Conservation (phyloP, 2,113 vertebrate genomes). For the Macroglossus sobrinus region DNA sequence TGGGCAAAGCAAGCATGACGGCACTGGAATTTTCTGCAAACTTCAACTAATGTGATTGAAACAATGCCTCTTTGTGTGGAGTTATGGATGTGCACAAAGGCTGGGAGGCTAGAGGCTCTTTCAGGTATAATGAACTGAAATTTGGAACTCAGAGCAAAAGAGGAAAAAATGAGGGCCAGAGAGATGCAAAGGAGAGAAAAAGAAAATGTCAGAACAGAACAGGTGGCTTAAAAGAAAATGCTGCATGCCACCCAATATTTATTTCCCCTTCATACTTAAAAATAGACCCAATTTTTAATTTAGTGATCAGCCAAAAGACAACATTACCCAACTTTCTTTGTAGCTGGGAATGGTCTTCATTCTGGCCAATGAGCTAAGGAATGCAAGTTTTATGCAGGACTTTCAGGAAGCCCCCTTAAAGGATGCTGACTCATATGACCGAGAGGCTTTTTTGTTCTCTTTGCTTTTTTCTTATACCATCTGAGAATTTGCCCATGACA, state of each 20-base stretch:
- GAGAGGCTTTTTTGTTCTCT: not conserved
- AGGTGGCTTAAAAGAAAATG: not conserved
- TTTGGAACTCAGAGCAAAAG: not conserved
- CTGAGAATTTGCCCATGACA: not conserved
- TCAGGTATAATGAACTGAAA: not conserved
- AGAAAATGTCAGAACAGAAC: not conserved
- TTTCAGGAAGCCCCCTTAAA: not conserved
- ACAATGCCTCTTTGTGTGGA: not conserved
- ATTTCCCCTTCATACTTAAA: not conserved
- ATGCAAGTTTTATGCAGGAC: not conserved
- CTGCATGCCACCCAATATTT: not conserved
- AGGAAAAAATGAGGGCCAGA: not conserved
- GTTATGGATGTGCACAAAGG: not conserved
- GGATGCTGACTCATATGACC: not conserved
- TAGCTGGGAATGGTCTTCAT: not conserved
- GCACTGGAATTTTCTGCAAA: accelerated
- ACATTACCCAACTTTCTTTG: not conserved
- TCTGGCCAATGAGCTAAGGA: not conserved
- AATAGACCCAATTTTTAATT: not conserved
- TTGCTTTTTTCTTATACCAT: not conserved
- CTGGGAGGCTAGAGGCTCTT: not conserved
- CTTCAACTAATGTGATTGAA: accelerated
- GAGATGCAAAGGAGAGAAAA: not conserved
- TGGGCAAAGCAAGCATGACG: accelerated
- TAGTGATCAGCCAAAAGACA: not conserved